phyloP scores from a whole-genome alignment of 2,888 invertebrate species.

The Drosophila sordidapex region DNA sequence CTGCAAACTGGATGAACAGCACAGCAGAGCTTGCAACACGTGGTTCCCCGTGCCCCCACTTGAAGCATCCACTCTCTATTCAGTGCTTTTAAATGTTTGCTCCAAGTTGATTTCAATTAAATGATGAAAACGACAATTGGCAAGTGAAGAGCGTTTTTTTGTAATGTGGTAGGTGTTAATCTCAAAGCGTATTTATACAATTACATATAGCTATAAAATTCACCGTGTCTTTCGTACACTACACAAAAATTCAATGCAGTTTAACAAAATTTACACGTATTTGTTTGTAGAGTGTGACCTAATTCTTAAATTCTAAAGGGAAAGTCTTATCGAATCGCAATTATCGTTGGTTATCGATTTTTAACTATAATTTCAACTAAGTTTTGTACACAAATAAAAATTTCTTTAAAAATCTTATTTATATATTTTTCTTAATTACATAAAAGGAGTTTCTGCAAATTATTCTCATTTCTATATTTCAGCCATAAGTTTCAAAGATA shows the following conservation, averaged over 20 bases:
- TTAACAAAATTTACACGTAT: background rate
- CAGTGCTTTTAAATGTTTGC: slow-evolving; percentile 16
- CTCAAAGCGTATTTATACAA: slow-evolving; percentile 29
- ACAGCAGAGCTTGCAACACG: slow-evolving; percentile 35
- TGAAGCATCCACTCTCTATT: background rate
- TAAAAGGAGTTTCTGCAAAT: background rate
- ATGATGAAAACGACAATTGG: slow-evolving; percentile 74
- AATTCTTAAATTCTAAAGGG: background rate
- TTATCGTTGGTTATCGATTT: background rate
- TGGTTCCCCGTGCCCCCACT: background rate
- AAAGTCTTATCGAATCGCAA: background rate
- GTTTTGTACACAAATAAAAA: background rate
- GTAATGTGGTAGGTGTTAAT: slow-evolving; percentile 36
- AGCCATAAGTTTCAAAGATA: background rate
- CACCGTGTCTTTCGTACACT: background rate
- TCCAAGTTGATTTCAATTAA: slow-evolving; percentile 67
- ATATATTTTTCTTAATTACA: background rate
- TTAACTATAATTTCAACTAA: background rate
- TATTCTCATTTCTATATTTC: background rate
- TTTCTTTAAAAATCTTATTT: background rate
- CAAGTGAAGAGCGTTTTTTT: slow-evolving; percentile 24
- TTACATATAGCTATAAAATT: background rate
- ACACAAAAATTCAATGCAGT: background rate
- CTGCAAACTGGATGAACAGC: slow-evolving; percentile 33
- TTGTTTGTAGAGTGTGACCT: background rate